Percentiles rank a stretch among this genome's conserved stretches.
Evolutionary conservation across 2,888 invertebrate species (phyloP).

Genomic region (Actias luna): DNA sequence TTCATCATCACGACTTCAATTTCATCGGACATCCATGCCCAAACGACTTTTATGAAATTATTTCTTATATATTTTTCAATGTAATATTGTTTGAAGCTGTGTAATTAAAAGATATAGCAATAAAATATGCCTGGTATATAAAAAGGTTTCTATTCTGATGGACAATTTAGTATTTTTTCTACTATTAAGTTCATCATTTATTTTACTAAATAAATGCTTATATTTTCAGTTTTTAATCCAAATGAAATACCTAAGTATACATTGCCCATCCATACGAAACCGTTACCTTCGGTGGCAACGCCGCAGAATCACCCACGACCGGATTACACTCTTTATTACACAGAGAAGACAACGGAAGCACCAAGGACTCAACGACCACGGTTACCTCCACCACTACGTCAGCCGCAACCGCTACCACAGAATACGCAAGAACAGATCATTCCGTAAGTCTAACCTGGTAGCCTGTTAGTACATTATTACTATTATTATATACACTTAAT

Average conservation of each 20-base stretch:
- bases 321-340: slow-evolving; percentile 26
- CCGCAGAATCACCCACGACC: background rate
- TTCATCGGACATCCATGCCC: too few relatives aligned
- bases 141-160: too few relatives aligned
- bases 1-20: too few relatives aligned
- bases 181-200: background rate
- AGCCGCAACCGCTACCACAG: slow-evolving; percentile 14
- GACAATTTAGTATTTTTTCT: too few relatives aligned
- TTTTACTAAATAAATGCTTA: too few relatives aligned
- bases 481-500: too few relatives aligned
- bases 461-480: too few relatives aligned
- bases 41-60: too few relatives aligned
- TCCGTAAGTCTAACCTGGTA: slow-evolving; percentile 10
- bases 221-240: background rate
- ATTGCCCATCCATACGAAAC: background rate
- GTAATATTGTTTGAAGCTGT: too few relatives aligned
- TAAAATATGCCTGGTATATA: too few relatives aligned
- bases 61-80: too few relatives aligned
- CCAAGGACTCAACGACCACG: background rate
- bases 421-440: background rate
- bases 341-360: slow-evolving; percentile 26
- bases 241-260: slow-evolving; percentile 11
- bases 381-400: slow-evolving; percentile 25
- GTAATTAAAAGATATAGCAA: too few relatives aligned
- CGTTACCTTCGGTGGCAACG: background rate